Evolutionary conservation across 2,113 vertebrate genomes (phyloP), one percentile per base, ranked within the genome.

Genomic region (Neotragus moschatus): DNA sequence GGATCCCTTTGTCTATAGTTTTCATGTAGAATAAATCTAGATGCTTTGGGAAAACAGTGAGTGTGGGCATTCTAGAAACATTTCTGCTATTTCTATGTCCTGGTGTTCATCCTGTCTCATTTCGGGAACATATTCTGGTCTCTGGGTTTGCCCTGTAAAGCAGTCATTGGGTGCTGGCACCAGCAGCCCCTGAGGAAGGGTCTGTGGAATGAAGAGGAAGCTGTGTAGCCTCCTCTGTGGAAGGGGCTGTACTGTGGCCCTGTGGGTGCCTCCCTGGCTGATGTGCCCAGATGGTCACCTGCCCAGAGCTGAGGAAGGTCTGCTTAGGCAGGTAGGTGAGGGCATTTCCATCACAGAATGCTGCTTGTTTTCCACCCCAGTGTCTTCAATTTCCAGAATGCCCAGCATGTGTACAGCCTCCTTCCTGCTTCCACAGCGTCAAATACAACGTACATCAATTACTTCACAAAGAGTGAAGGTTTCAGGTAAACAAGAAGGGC

Each of bases 11-110:
- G 23, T 51, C 79, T 58, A 63, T 66, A 12, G 25, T 79, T 91
- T 96, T 66, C 49, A 30, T 16, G 30, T 15, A 88, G 12, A 97
- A 97, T 98, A 97, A 97, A 98, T 58, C 51, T 47, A 90, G 45
- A 75, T 87, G 77, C 63, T 60, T 93, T 90, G 81, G 73, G 60
- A 75, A 92, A 93, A 84, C n/a, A 53, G 28, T 17, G 21, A 73
- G 60, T 6, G 0, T 39, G n/a, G 95, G 81, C 56, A 49, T 61
- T 17, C 14, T 23, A 61, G 55, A 75, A 49, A 77, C 28, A 81
- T 43, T 66, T 88, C 55, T n/a, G 85, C 36, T 47, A 2, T 55
- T 61, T 79, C 39, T 61, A 43, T 3, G 25, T 14, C 84, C n/a
- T 56, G 17, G 11, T 53, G 60, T 75, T 26, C 61, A 43, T 21